A percentile compares a stretch with the other conserved stretches of the same genome.
Evolutionary conservation across 2,113 vertebrate genomes (phyloP).

Genomic region (Rhizomys pruinosus): DNA sequence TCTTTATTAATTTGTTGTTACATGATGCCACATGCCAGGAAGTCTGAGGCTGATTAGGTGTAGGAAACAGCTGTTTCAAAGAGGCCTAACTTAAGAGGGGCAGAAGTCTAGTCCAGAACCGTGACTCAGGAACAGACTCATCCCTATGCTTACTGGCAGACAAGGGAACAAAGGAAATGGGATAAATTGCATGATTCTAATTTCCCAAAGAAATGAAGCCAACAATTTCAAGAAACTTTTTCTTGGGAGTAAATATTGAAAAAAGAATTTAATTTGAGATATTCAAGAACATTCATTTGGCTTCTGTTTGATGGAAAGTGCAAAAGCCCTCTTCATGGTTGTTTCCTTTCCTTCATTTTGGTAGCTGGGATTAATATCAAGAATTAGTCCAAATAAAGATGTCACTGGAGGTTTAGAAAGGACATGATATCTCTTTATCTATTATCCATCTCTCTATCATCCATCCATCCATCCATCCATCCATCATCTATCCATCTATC

Average conservation of each 20-base stretch:
- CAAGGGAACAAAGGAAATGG: background rate
- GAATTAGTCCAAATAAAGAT: background rate
- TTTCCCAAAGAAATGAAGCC: background rate
- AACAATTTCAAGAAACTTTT: background rate
- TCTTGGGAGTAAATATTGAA: background rate
- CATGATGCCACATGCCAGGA: background rate
- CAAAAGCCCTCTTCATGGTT: background rate
- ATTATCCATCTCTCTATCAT: no score
- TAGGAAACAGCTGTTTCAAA: background rate
- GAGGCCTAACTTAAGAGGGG: background rate
- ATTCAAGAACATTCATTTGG: background rate
- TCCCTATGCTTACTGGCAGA: background rate
- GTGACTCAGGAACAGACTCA: background rate
- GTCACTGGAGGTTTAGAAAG: background rate
- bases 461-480: no score
- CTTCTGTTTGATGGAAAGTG: conserved; percentile 1
- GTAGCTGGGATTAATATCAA: background rate
- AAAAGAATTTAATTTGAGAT: background rate
- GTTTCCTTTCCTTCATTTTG: background rate
- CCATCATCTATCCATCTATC: no score
- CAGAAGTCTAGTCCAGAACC: background rate
- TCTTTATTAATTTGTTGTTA: background rate
- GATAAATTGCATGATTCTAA: background rate
- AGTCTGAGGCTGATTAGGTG: background rate
- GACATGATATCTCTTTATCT: background rate